These are phyloP conservation scores for Panthera leo DNA, from an alignment of 2,113 vertebrate genomes.

Conservation along the genomic window DNA sequence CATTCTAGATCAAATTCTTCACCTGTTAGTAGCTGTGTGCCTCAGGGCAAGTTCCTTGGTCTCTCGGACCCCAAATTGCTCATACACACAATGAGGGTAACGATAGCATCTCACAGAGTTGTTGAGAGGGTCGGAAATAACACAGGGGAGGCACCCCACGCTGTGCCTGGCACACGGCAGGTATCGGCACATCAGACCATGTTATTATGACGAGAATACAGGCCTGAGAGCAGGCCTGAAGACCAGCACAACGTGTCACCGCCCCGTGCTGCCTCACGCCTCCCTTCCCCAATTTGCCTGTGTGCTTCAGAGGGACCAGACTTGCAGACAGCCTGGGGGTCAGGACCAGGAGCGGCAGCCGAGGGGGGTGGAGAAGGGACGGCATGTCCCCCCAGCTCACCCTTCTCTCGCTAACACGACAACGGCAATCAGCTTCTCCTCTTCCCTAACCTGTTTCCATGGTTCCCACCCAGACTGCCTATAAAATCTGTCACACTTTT, in stretches of 20 bases:
- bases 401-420: background rate
- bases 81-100: rapidly evolving
- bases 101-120: background rate
- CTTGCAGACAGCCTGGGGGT: background rate
- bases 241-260: background rate
- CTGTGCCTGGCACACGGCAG: background rate
- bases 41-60: background rate
- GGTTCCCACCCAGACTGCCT: slow-evolving; percentile 74
- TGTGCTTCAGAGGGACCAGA: background rate
- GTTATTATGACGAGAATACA: rapidly evolving
- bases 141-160: rapidly evolving
- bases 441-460: slow-evolving; percentile 77
- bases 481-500: slow-evolving; percentile 71
- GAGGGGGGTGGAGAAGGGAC: background rate
- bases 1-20: background rate
- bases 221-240: background rate
- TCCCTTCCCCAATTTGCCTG: background rate
- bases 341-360: background rate
- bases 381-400: background rate
- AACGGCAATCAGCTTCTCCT: slow-evolving; percentile 58
- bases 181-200: background rate
- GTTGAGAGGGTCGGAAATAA: background rate
- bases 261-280: background rate
- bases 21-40: too few relatives aligned
- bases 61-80: background rate